These are phyloP conservation scores for Sisor rabdophorus DNA, from an alignment of 2,113 vertebrate species.

Conservation along the genomic window DNA sequence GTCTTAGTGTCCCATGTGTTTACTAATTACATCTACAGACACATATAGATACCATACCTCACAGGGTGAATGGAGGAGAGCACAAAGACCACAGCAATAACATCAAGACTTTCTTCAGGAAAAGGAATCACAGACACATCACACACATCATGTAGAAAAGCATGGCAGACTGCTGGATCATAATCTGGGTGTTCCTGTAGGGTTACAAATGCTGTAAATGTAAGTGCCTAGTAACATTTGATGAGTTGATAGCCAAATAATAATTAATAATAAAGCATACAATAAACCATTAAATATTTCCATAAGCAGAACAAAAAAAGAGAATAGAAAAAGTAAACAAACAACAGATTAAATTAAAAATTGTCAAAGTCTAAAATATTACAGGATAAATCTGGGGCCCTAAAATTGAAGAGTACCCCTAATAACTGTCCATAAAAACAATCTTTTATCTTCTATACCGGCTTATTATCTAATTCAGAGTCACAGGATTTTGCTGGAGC, in stretches of 20 bases:
- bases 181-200: constrained; percentile 78
- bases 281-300: background rate
- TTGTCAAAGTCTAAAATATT: no score
- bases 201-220: background rate
- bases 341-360: background rate
- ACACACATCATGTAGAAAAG: constrained; percentile 86
- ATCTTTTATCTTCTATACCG: no score
- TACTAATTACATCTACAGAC: background rate
- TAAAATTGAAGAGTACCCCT: no score
- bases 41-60: constrained; percentile 68
- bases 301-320: background rate
- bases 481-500: no score
- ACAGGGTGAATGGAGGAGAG: constrained; percentile 87
- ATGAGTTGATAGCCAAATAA: background rate
- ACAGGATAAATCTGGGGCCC: no score
- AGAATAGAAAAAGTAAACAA: background rate
- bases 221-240: background rate
- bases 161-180: constrained; percentile 74
- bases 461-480: no score
- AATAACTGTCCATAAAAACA: no score
- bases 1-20: background rate
- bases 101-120: constrained; percentile 80
- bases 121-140: constrained; percentile 78
- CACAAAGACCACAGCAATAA: constrained; percentile 87
- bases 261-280: background rate